Evolutionary conservation across 2,113 vertebrate genomes (phyloP), one percentile per base, ranked within the genome.

Genomic region (Gopherus flavomarginatus): DNA sequence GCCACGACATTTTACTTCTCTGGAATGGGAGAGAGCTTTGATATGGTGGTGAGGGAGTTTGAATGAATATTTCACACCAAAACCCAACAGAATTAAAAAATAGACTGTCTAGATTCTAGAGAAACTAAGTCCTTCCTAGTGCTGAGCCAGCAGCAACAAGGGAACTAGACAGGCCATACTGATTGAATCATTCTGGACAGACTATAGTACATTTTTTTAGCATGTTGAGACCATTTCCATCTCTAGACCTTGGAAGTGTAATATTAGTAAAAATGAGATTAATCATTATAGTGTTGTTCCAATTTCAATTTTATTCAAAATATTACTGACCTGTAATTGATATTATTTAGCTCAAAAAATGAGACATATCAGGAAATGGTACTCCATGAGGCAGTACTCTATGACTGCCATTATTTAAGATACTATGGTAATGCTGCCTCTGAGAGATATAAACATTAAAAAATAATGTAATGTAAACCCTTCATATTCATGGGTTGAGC

Each of bases 1-100:
- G 17, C 29, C 8, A 14, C 16, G 16, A 49, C 1, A 0, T 3
- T 81, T 54, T 9, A 47, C 11, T n/a, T 14, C 6, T 19, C 19
- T n/a, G 13, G 0, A 0, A 69, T 42, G 86, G 29, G 78, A 27
- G 57, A 5, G 79, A 5, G 9, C 75, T 88, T 27, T 86, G 52
- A 81, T 8, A 17, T 35, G 49, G 7, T 19, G 21, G 44, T 69
- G 35, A 62, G 81, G 13, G 56, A 31, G 80, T 47, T 13, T 31
- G 42, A 44, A 65, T n/a, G 50, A 81, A 49, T 59, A 62, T 9
- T 59, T 31, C 6, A 10, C 49, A 0, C 0, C 35, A 62, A 57
- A 65, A 79, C 84, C 16, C 31, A 26, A 16, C 8, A 81, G 57
- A 77, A 54, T 11, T 11, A 42, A 90, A 35, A 42, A 5, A 49